A percentile compares a stretch with the other conserved stretches of the same genome.
These are phyloP conservation scores for Folsomia candida DNA, from an alignment of 2,888 invertebrate genomes.

Conservation along the genomic window DNA sequence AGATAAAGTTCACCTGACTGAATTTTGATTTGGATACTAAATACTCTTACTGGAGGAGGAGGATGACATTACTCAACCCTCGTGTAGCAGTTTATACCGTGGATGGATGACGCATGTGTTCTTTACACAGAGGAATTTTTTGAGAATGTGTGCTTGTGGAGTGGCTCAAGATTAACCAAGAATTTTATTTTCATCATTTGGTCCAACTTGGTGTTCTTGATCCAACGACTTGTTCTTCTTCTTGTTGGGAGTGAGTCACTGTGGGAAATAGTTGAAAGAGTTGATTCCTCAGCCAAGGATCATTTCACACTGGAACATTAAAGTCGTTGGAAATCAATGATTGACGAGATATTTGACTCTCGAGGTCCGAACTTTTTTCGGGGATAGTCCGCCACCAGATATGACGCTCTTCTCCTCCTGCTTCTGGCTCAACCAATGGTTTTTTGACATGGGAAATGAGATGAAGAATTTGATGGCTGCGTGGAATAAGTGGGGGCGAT, in stretches of 20 bases:
- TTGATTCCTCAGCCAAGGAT: constrained; percentile 5
- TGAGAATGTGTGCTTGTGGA: neutral
- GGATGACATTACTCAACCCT: neutral
- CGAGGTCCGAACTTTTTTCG: neutral
- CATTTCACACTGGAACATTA: constrained; percentile 12
- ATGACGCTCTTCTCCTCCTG: neutral
- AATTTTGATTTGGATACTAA: neutral
- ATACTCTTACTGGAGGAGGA: neutral
- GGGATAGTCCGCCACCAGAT: neutral
- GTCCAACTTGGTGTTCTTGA: neutral
- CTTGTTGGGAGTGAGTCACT: neutral
- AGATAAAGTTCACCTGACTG: neutral
- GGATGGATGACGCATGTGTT: too few species aligned
- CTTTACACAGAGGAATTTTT: neutral
- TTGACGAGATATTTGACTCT: constrained; percentile 25
- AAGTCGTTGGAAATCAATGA: constrained; percentile 22
- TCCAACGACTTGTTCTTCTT: neutral
- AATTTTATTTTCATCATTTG: neutral
- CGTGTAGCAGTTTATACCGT: too few species aligned
- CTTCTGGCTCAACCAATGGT: neutral
- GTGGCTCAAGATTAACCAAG: neutral
- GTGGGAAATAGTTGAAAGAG: neutral
- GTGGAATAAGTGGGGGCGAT: too few species aligned
- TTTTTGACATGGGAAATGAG: constrained; percentile 26
- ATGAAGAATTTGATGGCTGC: constrained; percentile 24